Base-by-base conservation (phyloP, 2,888 invertebrate genomes). In the Drosophila testacea region DNA sequence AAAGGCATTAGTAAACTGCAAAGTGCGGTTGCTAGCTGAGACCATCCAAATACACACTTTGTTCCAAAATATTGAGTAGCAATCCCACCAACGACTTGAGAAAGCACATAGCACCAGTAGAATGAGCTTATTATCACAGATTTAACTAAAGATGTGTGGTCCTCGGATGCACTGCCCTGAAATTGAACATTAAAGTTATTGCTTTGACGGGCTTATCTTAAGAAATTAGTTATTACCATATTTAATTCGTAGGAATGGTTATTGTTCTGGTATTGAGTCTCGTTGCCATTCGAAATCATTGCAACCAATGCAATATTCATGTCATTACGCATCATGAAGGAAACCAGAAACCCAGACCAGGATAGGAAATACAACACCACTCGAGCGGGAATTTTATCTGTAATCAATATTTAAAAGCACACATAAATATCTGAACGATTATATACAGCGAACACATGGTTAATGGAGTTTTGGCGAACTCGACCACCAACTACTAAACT, bases 251-350 rank as follows among this genome's bases (percentile, higher is more conserved):
- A 60, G 30, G 81, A 64, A 34, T 50, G 48, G 39, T 46, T 65
- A 36, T 54, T 50, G 9, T 67, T 67, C 11, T 61, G 60, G 32
- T 42, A 61, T n/a, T 69, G 52, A 10, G 83, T 72, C 11, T 64
- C 60, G 55, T 69, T 81, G 7, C 27, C 46, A 32, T 70, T 66
- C 4, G 81, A 65, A 28, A 94, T 95, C 95, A 96, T 96, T 6
- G 95, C 95, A 27, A 95, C 95, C 74, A 95, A 94, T 2, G 95
- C 95, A 76, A 95, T 93, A 90, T 95, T 95, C 81, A 96, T 95
- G 91, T 96, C 95, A 78, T 94, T 95, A 54, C 95, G 93, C 95
- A 95, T 95, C 95, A 96, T 95, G 85, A 96, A 96, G 3, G 95
- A 95, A 6, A 95, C 95, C 65, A 95, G 93, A 87, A 95, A 96